A percentile compares a stretch with the other conserved stretches of the same genome.
phyloP scores from a whole-genome alignment of 2,113 vertebrate genomes.

The Lycaon pictus region DNA sequence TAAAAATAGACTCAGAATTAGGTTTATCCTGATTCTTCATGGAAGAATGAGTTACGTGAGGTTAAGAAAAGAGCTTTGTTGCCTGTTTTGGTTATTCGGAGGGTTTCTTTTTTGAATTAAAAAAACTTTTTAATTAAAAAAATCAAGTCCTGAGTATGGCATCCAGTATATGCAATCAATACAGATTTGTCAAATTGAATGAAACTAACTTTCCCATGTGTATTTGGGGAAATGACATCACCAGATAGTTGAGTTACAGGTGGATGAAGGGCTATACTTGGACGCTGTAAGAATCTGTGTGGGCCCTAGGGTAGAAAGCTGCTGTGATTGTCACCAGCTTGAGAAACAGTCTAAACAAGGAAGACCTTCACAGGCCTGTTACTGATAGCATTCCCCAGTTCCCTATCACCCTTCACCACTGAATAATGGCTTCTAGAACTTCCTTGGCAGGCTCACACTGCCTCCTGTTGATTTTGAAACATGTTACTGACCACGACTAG shows the following conservation, averaged over 20 bases:
- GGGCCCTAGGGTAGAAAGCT: background rate
- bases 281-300: background rate
- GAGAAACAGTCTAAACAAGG: background rate
- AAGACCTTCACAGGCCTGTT: background rate
- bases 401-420: background rate
- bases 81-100: background rate
- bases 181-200: background rate
- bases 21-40: background rate
- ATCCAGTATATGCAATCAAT: background rate
- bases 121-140: background rate
- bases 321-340: background rate
- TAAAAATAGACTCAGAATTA: conserved; percentile 5
- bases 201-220: background rate
- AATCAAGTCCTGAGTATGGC: background rate
- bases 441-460: background rate
- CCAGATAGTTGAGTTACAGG: background rate
- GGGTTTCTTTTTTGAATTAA: no score
- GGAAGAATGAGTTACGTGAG: background rate
- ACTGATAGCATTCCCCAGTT: background rate
- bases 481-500: background rate
- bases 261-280: background rate
- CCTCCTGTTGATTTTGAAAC: background rate
- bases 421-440: background rate
- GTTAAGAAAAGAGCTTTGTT: background rate
- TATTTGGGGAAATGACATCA: background rate